These are phyloP conservation scores for Ridgeia piscesae DNA, from an alignment of 1,140 invertebrate genomes.

Conservation along the genomic window DNA sequence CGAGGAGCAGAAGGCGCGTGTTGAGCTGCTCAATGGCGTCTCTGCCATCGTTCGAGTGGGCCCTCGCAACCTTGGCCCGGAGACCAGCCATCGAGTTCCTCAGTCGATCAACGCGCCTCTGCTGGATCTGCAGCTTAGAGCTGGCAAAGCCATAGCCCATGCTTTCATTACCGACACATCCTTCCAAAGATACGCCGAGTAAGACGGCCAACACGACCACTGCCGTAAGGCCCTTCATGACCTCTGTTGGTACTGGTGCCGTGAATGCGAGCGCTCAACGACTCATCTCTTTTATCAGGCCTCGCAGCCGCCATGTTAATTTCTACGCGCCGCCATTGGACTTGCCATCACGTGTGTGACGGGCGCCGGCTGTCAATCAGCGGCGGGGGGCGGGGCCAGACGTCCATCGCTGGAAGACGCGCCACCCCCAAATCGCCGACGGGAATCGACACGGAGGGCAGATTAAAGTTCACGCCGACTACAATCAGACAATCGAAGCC, in stretches of 20 bases:
- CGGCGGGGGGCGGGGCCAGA: neutral
- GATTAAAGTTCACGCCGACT: neutral
- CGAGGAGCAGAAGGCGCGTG: neutral
- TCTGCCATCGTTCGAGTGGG: neutral
- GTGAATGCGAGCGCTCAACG: neutral
- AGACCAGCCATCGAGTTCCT: neutral
- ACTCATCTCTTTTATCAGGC: neutral
- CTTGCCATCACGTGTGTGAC: neutral
- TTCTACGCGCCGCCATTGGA: neutral
- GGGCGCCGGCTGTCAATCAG: neutral
- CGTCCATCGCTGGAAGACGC: neutral
- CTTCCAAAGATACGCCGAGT: neutral
- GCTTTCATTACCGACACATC: neutral
- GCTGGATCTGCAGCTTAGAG: slow-evolving; percentile 3
- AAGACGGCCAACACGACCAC: neutral
- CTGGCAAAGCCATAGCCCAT: slow-evolving; percentile 3
- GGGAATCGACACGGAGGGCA: neutral
- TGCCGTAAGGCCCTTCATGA: neutral
- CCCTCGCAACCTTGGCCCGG: neutral
- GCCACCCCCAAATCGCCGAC: neutral
- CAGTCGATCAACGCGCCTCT: neutral
- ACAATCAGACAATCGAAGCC: neutral
- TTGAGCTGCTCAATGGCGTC: neutral
- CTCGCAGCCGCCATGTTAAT: neutral
- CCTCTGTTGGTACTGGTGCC: neutral